Percentiles rank a stretch among this genome's conserved stretches.
These are phyloP conservation scores for Zaprionus lineosus DNA, from an alignment of 2,888 invertebrate species.

Conservation along the genomic window DNA sequence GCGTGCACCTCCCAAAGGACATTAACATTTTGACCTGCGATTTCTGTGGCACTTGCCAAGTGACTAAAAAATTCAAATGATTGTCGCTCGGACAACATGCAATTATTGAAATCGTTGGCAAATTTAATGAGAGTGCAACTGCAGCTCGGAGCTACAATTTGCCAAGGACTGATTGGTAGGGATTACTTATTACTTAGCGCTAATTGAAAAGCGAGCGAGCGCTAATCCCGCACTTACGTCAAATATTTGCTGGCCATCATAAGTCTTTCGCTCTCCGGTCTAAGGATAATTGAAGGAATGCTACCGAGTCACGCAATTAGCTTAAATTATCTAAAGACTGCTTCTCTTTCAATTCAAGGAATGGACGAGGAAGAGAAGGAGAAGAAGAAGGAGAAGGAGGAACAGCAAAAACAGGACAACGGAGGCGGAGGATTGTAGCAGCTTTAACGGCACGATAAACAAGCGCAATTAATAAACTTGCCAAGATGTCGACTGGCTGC, in stretches of 20 bases:
- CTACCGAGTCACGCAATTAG: constrained; percentile 71
- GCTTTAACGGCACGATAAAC: constrained; percentile 70
- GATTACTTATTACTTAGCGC: constrained; percentile 49
- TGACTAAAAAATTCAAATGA: constrained; percentile 49
- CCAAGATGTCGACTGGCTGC: constrained; percentile 48
- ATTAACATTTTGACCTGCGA: constrained; percentile 29
- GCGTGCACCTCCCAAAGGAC: constrained; percentile 50
- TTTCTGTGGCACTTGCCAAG: constrained; percentile 15
- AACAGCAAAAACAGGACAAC: too few species aligned
- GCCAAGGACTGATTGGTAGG: constrained; percentile 34
- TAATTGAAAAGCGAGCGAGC: constrained; percentile 62
- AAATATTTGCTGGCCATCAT: constrained; percentile 61
- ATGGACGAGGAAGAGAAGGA: not conserved
- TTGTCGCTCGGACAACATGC: constrained; percentile 36
- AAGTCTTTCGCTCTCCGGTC: constrained; percentile 46
- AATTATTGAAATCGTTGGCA: constrained; percentile 46
- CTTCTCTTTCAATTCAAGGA: not conserved
- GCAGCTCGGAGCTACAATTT: constrained; percentile 30
- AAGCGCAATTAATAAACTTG: constrained; percentile 77
- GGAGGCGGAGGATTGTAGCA: constrained; percentile 15
- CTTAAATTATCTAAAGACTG: constrained; percentile 67
- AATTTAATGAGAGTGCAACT: constrained; percentile 50
- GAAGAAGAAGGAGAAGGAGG: not conserved
- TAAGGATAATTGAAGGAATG: constrained; percentile 53
- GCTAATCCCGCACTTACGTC: constrained; percentile 64